Evolutionary conservation across 2,888 invertebrate genomes (phyloP).

Genomic region (Pseudococcus jackbeardsleyi): DNA sequence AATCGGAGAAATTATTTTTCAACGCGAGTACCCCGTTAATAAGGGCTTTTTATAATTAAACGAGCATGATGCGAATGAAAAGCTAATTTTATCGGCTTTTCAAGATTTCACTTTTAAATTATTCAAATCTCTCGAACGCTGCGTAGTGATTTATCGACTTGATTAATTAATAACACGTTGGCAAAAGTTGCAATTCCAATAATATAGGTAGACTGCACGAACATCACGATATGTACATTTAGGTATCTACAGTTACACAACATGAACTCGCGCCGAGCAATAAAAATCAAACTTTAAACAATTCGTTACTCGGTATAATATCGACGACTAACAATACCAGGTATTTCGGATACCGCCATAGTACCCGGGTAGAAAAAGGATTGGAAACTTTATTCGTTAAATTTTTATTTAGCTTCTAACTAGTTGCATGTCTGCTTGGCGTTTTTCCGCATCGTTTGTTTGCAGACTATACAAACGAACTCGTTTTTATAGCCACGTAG

Average conservation of each 20-base stretch:
- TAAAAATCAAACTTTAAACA: slow-evolving; percentile 47
- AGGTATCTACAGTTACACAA: not conserved
- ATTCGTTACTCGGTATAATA: slow-evolving; percentile 26
- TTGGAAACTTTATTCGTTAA: slow-evolving; percentile 36
- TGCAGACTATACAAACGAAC: slow-evolving; percentile 14
- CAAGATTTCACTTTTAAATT: not conserved
- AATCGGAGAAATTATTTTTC: slow-evolving; percentile 7
- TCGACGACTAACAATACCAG: not conserved
- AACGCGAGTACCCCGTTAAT: not conserved
- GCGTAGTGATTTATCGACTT: not conserved
- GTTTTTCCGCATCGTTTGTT: slow-evolving; percentile 36
- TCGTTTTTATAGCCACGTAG: slow-evolving; percentile 14
- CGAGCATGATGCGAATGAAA: slow-evolving; percentile 6
- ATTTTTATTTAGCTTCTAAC: slow-evolving; percentile 44
- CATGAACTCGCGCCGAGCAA: not conserved
- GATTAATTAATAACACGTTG: not conserved
- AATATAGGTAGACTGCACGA: not conserved
- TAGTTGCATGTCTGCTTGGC: slow-evolving; percentile 27
- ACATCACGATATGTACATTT: not conserved
- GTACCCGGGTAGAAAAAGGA: not conserved
- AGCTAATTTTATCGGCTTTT: slow-evolving; percentile 5
- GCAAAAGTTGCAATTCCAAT: not conserved
- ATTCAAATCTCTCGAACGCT: not conserved
- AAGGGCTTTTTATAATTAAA: slow-evolving; percentile 27
- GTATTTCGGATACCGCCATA: not conserved